phyloP scores from a whole-genome alignment of 1,140 invertebrate genomes.

The Parasteatoda tepidariorum region DNA sequence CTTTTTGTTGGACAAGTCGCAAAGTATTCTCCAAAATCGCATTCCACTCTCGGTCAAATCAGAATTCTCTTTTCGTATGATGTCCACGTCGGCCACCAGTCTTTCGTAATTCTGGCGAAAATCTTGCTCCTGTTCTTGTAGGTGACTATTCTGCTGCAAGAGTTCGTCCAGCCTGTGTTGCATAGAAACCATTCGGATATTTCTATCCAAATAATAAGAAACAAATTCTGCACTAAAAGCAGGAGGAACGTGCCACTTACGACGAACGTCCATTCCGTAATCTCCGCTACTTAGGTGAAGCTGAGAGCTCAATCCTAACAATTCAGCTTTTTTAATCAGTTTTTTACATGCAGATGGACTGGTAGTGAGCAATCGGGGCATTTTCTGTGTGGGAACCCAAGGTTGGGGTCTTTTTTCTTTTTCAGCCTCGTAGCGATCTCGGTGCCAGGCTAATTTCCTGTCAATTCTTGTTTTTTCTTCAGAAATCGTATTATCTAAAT shows the following conservation, averaged over 20 bases:
- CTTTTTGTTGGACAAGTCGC: conserved; percentile 47
- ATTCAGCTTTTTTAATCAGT: conserved; percentile 85
- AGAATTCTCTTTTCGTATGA: conserved; percentile 64
- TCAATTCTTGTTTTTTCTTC: conserved; percentile 69
- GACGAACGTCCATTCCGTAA: conserved; percentile 83
- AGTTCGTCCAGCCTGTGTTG: conserved; percentile 81
- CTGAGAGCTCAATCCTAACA: conserved; percentile 80
- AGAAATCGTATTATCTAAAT: conserved; percentile 25
- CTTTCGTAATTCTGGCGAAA: conserved; percentile 82
- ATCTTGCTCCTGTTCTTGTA: conserved; percentile 79
- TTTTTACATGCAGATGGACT: conserved; percentile 88
- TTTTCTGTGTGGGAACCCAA: conserved; percentile 85
- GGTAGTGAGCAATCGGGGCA: conserved; percentile 88
- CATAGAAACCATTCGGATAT: conserved; percentile 75
- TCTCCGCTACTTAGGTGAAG: conserved; percentile 72
- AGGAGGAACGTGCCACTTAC: conserved; percentile 93
- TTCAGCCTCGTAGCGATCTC: conserved; percentile 69
- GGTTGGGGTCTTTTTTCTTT: conserved; percentile 82
- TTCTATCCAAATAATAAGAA: conserved; percentile 83
- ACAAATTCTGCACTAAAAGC: conserved; percentile 94
- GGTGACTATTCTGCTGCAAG: conserved; percentile 78
- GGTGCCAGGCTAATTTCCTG: conserved; percentile 69
- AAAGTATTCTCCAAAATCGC: conserved; percentile 66
- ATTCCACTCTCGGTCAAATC: conserved; percentile 65
- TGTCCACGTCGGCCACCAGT: conserved; percentile 70